Evolutionary conservation across 92 coral and sea anemone genomes (phyloP).

Genomic region (Blastomussa wellsi): DNA sequence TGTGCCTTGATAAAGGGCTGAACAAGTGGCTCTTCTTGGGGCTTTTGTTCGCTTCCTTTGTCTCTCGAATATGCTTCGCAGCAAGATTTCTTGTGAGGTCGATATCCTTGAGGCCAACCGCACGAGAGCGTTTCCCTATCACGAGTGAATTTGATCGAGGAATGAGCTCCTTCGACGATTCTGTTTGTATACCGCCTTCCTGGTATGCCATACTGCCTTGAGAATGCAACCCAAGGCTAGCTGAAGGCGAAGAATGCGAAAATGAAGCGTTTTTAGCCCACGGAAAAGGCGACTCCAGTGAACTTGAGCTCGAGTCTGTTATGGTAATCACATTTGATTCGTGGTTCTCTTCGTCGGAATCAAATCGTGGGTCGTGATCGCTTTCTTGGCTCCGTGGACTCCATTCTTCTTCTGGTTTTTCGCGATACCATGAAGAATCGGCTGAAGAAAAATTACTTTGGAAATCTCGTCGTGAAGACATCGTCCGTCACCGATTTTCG

Average conservation of each 20-base stretch:
- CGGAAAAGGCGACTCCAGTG: constrained; percentile 17
- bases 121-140: constrained; percentile 67
- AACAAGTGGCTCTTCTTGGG: constrained; percentile 42
- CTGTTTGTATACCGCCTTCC: not conserved
- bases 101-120: constrained; percentile 76
- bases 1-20: constrained; percentile 30
- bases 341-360: constrained; percentile 66
- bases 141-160: constrained; percentile 54
- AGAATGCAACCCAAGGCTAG: constrained; percentile 24
- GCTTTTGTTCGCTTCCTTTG: constrained; percentile 66
- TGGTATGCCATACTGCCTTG: not conserved
- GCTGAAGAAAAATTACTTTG: not conserved
- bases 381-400: constrained; percentile 63
- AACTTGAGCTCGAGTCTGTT: constrained; percentile 14
- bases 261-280: not conserved
- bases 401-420: constrained; percentile 26
- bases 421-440: constrained; percentile 24
- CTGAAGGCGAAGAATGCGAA: not conserved
- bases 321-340: constrained; percentile 14
- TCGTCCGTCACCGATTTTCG: not conserved
- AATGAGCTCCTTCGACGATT: not conserved
- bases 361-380: constrained; percentile 51
- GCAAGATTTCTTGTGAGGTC: constrained; percentile 59
- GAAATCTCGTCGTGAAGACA: not conserved
- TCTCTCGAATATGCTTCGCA: constrained; percentile 66